Evolutionary conservation across 2,888 invertebrate genomes (phyloP), one percentile per base, ranked within the genome.

Genomic region (Patella caerulea): DNA sequence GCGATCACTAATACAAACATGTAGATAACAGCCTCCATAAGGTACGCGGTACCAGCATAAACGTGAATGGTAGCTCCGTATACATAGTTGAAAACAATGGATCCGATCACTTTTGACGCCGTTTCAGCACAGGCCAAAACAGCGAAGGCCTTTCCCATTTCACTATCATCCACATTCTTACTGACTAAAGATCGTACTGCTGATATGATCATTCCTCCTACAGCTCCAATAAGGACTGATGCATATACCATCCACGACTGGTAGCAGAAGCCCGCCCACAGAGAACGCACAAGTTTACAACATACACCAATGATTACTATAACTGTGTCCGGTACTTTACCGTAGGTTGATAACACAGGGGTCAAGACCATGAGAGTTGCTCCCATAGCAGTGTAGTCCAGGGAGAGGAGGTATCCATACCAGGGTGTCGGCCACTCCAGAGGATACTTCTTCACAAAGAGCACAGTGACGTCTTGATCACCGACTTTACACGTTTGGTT

Each of bases 301-400:
- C 79, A 70, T 14, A 90, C 78, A 2, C 90, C 91, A 14, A 90
- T 77, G 75, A 91, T 81, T 5, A 90, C 84, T 2, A 92, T 88
- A 11, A 84, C 80, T 14, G 85, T 82, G 82, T 92, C 91, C 0
- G 86, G 79, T 11, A 88, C 71, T 69, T 84, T 83, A n/a, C 88
- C 74, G 54, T 85, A 78, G 53, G 82, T 82, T 34, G 90, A 86
- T 69, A 91, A 76, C 17, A 91, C 76, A 0, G 92, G 92, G 15
- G 91, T 86, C 0, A 91, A 76, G 24, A 90, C 76, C 70, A 91
- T 83, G 12, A 91, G 84, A 75, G 87, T 87, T 7, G 90, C 45
- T 0, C 91, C 91, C 87, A 91, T 89, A 15, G 87, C 87, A 2
- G 90, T 90, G 81, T 91, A 91, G 82, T 91, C 91, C 3, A 88